These are phyloP conservation scores for Tenthredo mesomela DNA, from an alignment of 2,888 invertebrate genomes.

Conservation along the genomic window DNA sequence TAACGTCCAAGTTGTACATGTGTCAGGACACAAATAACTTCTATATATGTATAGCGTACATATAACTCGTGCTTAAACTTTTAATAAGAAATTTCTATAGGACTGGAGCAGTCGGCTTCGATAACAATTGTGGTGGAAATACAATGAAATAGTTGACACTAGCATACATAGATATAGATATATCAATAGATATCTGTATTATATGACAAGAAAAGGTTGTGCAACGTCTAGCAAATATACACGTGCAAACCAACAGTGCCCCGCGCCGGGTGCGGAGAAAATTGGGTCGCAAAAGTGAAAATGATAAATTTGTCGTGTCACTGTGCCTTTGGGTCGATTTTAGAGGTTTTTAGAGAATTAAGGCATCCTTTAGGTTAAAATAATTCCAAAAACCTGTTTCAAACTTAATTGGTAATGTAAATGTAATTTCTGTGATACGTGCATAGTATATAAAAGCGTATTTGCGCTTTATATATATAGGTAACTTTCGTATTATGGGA, in stretches of 20 bases:
- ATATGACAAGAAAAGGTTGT: conserved; percentile 15
- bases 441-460: not conserved
- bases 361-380: not conserved
- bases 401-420: not conserved
- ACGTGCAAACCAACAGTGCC: not conserved
- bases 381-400: conserved; percentile 24
- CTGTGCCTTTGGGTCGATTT: conserved; percentile 4
- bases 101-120: not conserved
- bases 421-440: not conserved
- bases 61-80: conserved; percentile 9
- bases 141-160: not conserved
- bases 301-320: not conserved
- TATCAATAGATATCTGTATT: conserved; percentile 2
- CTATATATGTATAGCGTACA: no score
- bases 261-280: not conserved
- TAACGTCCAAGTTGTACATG: conserved; percentile 29
- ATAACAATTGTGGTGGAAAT: not conserved
- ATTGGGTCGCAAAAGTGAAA: conserved; percentile 38
- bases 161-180: not conserved
- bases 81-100: not conserved
- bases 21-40: conserved; percentile 10
- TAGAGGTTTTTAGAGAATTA: conserved; percentile 8
- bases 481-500: conserved; percentile 6
- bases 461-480: not conserved
- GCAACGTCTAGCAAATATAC: not conserved